phyloP scores from a whole-genome alignment of 2,797 vertebrate species.

The Anabacerthia variegaticeps region DNA sequence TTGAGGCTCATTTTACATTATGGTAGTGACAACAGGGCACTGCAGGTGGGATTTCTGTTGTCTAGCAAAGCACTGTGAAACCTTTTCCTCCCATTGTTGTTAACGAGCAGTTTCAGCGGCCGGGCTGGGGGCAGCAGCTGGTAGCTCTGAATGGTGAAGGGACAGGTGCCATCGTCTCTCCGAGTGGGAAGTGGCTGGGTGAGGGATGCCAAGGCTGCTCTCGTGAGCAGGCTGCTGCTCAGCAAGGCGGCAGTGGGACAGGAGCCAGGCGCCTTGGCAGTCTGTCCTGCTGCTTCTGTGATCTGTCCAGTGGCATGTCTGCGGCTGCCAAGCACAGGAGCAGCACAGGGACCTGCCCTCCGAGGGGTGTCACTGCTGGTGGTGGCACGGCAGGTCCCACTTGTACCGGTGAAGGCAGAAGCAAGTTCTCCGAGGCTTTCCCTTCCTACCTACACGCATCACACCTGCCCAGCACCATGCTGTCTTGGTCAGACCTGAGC shows the following conservation, averaged over 20 bases:
- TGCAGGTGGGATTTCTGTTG: not conserved
- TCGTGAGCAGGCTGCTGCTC: not conserved
- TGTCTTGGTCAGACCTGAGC: not conserved
- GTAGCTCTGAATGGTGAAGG: not conserved
- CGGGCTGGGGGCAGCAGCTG: not conserved
- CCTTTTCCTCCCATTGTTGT: fast-evolving
- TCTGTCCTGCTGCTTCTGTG: not conserved
- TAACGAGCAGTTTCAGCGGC: fast-evolving
- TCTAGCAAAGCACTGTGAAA: not conserved
- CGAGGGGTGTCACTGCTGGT: fast-evolving
- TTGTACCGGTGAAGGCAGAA: not conserved
- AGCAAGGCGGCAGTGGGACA: fast-evolving
- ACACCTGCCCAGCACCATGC: not conserved
- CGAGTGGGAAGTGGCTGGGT: fast-evolving
- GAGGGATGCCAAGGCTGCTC: not conserved
- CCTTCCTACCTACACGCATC: fast-evolving
- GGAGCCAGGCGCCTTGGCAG: not conserved
- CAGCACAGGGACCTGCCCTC: not conserved
- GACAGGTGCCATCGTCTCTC: fast-evolving
- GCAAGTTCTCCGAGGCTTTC: not conserved
- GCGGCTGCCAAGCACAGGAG: not conserved
- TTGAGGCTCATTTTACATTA: not conserved
- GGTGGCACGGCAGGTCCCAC: fast-evolving
- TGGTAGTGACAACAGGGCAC: fast-evolving
- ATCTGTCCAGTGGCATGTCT: fast-evolving